Evolutionary conservation across 2,888 invertebrate genomes (phyloP).

Genomic region (Drosophila meridiana): DNA sequence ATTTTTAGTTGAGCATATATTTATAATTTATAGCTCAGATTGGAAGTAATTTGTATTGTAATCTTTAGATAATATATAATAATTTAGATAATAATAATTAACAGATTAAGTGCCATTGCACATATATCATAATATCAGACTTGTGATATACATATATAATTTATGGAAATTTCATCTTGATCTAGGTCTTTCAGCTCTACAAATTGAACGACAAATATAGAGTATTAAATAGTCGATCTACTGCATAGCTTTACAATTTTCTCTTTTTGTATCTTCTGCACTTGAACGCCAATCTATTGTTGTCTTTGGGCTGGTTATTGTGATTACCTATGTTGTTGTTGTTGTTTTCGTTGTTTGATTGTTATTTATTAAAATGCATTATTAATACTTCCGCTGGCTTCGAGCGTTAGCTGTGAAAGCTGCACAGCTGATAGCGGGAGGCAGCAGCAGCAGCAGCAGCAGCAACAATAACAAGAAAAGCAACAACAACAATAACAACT

Average conservation of each 20-base stretch:
- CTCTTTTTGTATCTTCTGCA: constrained; percentile 9
- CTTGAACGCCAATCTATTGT: constrained; percentile 44
- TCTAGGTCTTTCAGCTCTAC: neutral
- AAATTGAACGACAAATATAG: neutral
- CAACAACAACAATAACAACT: constrained; percentile 18
- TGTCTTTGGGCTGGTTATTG: constrained; percentile 37
- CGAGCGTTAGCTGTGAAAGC: constrained; percentile 39
- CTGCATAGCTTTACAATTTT: neutral
- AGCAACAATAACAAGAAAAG: neutral
- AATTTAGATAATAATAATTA: too few species aligned
- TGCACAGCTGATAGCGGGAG: constrained; percentile 46
- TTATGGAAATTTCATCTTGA: neutral
- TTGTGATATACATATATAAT: neutral
- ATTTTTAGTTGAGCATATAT: too few species aligned
- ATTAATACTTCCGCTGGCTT: constrained; percentile 68
- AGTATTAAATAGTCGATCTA: neutral
- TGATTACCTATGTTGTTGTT: constrained; percentile 19
- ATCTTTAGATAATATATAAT: too few species aligned
- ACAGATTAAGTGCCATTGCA: neutral
- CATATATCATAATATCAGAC: neutral
- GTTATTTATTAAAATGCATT: constrained; percentile 65
- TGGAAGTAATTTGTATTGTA: too few species aligned
- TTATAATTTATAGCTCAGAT: too few species aligned
- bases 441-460: constrained; percentile 17
- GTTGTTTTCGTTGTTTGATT: constrained; percentile 9